Base-by-base conservation (phyloP, 2,888 invertebrate genomes). In the Caenorhabditis zanzibari region DNA sequence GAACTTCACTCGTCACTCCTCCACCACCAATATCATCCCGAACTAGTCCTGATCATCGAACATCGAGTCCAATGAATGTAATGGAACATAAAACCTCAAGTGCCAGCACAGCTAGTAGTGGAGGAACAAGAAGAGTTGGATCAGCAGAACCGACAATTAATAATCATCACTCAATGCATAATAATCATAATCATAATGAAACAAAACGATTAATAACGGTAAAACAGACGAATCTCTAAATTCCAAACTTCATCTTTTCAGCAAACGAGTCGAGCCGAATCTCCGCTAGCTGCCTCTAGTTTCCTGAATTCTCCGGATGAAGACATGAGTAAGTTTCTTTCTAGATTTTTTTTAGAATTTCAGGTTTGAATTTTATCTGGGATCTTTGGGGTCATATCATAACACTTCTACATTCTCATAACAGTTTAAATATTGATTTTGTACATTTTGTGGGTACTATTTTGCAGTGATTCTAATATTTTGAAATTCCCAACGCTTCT, bases 271-370 rank as follows among this genome's bases (percentile, higher is more conserved):
- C 69, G 82, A 56, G 68, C 72, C 38, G 86, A 86, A 47, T 82
- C 82, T 24, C 84, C 86, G 14, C 26, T 79, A 3, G 87, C 86
- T 3, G 58, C 74, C 12, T 41, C 69, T 2, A 69, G 69, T 24
- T 91, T 90, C 61, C 87, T 91, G 89, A 89, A 86, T 71, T 90
- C 89, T 12, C 91, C 91, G 14, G 91, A 91, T 54, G 91, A 91
- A 35, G 91, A 91, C 56, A 83, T 89, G 58, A 91, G 91, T 91
- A 47, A 79, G 91, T 89, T 80, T 64, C 54, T 61, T 14, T 49
- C 47, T 12, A 10, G 32, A 49, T 66, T 22, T 38, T 32, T 63
- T 63, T 28, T 49, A 64, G 44, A 49, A 1, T 19, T 19, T 0
- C 26, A 26, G 12, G 2, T 26, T 54, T n/a, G n/a, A n/a, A n/a